Percentiles rank a stretch among this genome's conserved stretches.
Conservation (phyloP, 2,797 vertebrate species). For the Arnoldichthys spilopterus region DNA sequence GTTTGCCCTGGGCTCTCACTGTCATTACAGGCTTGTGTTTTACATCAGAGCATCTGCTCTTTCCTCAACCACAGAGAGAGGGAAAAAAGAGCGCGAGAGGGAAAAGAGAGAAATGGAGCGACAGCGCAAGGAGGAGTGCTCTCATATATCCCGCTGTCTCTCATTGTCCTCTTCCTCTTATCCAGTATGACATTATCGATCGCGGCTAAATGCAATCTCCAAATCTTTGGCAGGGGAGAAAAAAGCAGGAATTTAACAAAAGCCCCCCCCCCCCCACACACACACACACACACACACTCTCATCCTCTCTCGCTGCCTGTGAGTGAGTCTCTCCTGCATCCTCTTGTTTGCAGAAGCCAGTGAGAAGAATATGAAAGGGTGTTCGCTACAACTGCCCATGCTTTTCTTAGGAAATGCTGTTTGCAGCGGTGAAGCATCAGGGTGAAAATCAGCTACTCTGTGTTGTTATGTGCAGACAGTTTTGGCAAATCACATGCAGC, state of each 20-base stretch:
- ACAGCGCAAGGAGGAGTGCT: slow-evolving; percentile 16
- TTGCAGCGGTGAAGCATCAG: background rate
- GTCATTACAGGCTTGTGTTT: slow-evolving; percentile 54
- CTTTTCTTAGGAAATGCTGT: slow-evolving; percentile 24
- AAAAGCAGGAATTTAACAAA: slow-evolving; percentile 76
- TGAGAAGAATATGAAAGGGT: too few relatives aligned
- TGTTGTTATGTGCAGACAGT: background rate
- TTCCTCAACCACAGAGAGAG: slow-evolving; percentile 6
- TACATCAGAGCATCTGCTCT: slow-evolving; percentile 54
- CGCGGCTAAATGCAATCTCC: slow-evolving; percentile 77
- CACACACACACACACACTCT: slow-evolving; percentile 53
- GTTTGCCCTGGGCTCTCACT: slow-evolving; percentile 49
- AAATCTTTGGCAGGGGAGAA: slow-evolving; percentile 65
- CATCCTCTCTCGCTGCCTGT: background rate
- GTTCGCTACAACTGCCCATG: background rate
- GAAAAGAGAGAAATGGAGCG: background rate
- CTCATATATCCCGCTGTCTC: slow-evolving; percentile 46
- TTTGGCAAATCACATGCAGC: background rate
- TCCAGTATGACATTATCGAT: slow-evolving; percentile 77
- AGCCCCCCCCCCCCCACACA: slow-evolving; percentile 23
- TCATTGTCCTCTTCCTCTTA: slow-evolving; percentile 73
- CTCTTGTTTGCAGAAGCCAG: slow-evolving; percentile 3
- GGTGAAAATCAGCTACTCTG: slow-evolving; percentile 4
- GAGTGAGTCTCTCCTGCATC: background rate
- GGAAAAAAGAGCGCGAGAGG: background rate